Evolutionary conservation across 92 coral and sea anemone species (phyloP).

Genomic region (Siderastrea siderea): DNA sequence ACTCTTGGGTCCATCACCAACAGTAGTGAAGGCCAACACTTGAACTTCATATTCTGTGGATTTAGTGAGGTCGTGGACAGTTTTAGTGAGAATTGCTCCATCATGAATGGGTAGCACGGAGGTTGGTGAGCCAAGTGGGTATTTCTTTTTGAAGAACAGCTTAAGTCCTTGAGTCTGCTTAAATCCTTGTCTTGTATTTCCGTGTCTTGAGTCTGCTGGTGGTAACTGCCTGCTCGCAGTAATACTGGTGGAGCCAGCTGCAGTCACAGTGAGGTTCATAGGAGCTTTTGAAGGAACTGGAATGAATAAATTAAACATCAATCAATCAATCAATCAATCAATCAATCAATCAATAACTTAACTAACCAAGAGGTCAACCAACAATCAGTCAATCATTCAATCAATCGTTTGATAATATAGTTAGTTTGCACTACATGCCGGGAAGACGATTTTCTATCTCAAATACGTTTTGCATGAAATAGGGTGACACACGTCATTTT

Average conservation of each 20-base stretch:
- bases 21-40: neutral
- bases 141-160: neutral
- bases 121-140: neutral
- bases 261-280: slow-evolving; percentile 8
- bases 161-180: too few relatives aligned
- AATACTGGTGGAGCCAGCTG: neutral
- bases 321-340: too few relatives aligned
- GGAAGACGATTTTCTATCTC: too few relatives aligned
- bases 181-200: too few relatives aligned
- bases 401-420: too few relatives aligned
- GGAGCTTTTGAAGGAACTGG: slow-evolving; percentile 41
- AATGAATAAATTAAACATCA: too few relatives aligned
- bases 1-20: neutral
- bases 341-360: too few relatives aligned
- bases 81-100: neutral
- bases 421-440: too few relatives aligned
- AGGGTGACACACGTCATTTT: too few relatives aligned
- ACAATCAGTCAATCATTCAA: too few relatives aligned
- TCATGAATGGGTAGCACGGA: neutral
- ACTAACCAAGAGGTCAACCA: too few relatives aligned
- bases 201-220: neutral
- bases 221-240: slow-evolving; percentile 15
- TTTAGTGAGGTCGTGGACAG: neutral
- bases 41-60: neutral
- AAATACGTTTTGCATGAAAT: too few relatives aligned